phyloP scores from a whole-genome alignment of 2,888 invertebrate genomes.

The Hetaerina titia region DNA sequence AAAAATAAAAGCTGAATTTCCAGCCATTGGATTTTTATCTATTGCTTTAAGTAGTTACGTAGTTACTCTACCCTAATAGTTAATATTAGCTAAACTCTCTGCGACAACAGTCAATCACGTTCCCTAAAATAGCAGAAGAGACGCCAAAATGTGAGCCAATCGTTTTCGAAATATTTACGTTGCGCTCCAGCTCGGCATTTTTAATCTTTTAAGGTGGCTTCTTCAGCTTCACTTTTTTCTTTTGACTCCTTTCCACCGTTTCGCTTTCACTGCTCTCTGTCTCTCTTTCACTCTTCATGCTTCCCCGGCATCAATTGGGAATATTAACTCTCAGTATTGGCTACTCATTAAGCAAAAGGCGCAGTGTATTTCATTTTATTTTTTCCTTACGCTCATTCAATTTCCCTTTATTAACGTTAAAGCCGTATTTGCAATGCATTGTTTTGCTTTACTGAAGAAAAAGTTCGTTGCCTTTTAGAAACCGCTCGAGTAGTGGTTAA shows the following conservation, averaged over 20 bases:
- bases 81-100: not conserved
- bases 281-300: not conserved
- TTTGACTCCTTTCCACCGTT: not conserved
- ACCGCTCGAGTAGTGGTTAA: too few relatives aligned
- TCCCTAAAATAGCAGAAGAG: not conserved
- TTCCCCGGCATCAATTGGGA: not conserved
- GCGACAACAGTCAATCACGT: not conserved
- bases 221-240: not conserved
- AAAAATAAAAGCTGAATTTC: not conserved
- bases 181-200: slow-evolving; percentile 48
- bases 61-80: not conserved
- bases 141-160: slow-evolving; percentile 28
- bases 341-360: too few relatives aligned
- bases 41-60: not conserved
- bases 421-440: too few relatives aligned
- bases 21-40: not conserved
- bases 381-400: too few relatives aligned
- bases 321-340: not conserved
- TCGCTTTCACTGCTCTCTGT: not conserved
- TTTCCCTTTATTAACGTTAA: too few relatives aligned
- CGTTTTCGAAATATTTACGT: slow-evolving; percentile 49
- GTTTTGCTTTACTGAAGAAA: too few relatives aligned
- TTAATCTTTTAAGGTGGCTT: slow-evolving; percentile 3
- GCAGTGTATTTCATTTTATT: too few relatives aligned
- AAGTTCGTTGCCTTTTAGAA: too few relatives aligned